Evolutionary conservation across 2,888 invertebrate genomes (phyloP).

Genomic region (Teinopalpus imperialis): DNA sequence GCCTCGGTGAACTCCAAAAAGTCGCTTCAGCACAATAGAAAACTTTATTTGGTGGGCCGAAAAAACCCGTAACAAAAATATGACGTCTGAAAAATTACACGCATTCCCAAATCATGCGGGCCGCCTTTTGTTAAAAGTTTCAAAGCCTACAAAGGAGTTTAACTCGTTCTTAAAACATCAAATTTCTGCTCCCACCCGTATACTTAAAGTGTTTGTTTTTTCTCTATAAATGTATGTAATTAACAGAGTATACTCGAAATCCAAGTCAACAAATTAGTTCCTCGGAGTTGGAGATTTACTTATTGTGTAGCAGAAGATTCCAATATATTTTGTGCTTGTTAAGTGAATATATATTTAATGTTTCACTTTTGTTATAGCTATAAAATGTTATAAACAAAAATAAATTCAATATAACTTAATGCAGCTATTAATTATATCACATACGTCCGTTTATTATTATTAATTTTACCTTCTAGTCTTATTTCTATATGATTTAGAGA

Average conservation of each 20-base stretch:
- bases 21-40: constrained; percentile 68
- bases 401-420: too few relatives aligned
- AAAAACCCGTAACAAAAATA: constrained; percentile 75
- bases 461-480: too few relatives aligned
- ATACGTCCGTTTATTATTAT: too few relatives aligned
- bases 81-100: constrained; percentile 82
- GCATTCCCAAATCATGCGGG: constrained; percentile 79
- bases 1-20: constrained; percentile 63
- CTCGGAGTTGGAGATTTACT: background rate
- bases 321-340: too few relatives aligned
- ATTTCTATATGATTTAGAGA: too few relatives aligned
- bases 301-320: background rate
- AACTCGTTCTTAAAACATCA: constrained; percentile 67
- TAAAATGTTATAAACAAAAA: too few relatives aligned
- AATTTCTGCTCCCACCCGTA: constrained; percentile 51
- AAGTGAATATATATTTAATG: too few relatives aligned
- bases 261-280: constrained; percentile 23
- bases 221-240: constrained; percentile 25
- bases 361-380: too few relatives aligned
- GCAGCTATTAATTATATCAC: too few relatives aligned
- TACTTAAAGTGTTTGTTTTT: constrained; percentile 44
- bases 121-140: constrained; percentile 75
- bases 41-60: constrained; percentile 71
- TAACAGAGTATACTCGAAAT: constrained; percentile 20
- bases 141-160: constrained; percentile 65